Conservation (phyloP, 1,140 invertebrate species). For the Arctopsyche grandis region DNA sequence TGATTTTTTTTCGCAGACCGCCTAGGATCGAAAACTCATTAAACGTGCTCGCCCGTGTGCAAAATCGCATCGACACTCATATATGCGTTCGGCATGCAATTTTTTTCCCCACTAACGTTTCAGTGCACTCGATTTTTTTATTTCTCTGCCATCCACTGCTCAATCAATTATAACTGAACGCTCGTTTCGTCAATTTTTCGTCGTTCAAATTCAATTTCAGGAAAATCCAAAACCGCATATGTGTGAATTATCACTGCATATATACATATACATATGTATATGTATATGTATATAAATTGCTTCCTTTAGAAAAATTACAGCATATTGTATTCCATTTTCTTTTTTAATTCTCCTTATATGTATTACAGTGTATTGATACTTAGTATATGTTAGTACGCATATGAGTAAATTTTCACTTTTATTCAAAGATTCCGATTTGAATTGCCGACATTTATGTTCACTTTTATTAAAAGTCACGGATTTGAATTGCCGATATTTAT, state of each 20-base stretch:
- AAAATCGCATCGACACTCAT: conserved; percentile 48
- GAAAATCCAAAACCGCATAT: too few relatives aligned
- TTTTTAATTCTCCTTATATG: too few relatives aligned
- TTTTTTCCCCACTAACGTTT: conserved; percentile 16
- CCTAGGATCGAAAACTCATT: conserved; percentile 50
- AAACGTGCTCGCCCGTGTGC: conserved; percentile 46
- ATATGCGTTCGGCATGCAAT: conserved; percentile 22
- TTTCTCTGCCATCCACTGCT: neutral
- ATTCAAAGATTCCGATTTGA: too few relatives aligned
- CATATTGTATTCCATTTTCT: neutral
- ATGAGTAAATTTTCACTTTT: too few relatives aligned
- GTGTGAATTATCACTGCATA: neutral
- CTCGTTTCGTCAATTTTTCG: conserved; percentile 16
- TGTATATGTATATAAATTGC: neutral
- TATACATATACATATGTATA: neutral
- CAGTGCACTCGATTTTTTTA: neutral
- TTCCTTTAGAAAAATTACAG: neutral
- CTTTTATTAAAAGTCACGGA: too few relatives aligned
- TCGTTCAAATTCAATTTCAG: too few relatives aligned
- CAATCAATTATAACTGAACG: conserved; percentile 16
- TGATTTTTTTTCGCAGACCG: conserved; percentile 8
- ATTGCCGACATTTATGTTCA: too few relatives aligned
- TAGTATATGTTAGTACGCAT: too few relatives aligned
- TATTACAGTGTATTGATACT: too few relatives aligned
- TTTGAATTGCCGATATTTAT: too few relatives aligned